Conservation (phyloP, 2,113 vertebrate species). For the Myiozetetes cayanensis region DNA sequence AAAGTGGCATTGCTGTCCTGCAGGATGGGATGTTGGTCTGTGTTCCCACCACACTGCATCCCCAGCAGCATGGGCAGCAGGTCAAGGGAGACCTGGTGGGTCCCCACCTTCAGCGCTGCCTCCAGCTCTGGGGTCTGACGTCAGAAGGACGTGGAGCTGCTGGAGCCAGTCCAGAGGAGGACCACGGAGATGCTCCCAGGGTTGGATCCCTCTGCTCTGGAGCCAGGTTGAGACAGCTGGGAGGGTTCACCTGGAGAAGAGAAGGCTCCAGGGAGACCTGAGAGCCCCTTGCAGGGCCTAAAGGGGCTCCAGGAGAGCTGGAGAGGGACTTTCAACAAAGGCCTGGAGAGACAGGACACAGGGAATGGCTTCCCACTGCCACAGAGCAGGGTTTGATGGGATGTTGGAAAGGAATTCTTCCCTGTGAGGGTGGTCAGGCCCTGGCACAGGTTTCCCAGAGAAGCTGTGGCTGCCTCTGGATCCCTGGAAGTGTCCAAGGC, state of each 20-base stretch:
- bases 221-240: not conserved
- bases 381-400: not conserved
- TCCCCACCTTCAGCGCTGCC: not conserved
- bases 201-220: not conserved
- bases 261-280: not conserved
- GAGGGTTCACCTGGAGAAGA: not conserved
- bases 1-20: not conserved
- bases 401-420: accelerated
- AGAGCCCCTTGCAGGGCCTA: accelerated
- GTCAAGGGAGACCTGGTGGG: not conserved
- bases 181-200: accelerated
- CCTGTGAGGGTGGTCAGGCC: accelerated
- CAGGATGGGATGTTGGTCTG: not conserved
- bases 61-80: not conserved
- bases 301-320: not conserved
- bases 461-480: not conserved
- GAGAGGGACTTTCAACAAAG: not conserved
- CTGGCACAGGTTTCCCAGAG: not conserved
- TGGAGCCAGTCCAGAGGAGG: not conserved
- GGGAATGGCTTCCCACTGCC: not conserved
- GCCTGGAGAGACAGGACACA: not conserved
- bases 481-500: not conserved
- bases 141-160: not conserved
- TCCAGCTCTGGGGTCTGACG: not conserved
- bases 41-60: not conserved